phyloP scores from a whole-genome alignment of 2,888 invertebrate species.

The Xylota segnis region DNA sequence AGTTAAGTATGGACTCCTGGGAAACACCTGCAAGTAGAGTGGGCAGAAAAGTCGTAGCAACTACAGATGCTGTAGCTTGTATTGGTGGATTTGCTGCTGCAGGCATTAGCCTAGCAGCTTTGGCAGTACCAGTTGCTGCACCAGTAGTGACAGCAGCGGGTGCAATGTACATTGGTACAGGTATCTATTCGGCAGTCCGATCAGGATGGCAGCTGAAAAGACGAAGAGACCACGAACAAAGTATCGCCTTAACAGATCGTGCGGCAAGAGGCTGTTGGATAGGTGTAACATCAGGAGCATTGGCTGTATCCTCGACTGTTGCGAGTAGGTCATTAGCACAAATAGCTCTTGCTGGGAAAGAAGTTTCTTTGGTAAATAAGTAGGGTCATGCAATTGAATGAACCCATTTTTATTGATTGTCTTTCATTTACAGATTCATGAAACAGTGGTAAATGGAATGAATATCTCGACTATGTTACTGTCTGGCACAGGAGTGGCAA shows the following conservation, averaged over 20 bases:
- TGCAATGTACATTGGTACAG: conserved; percentile 78
- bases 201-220: conserved; percentile 79
- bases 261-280: conserved; percentile 81
- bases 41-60: conserved; percentile 62
- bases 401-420: not conserved
- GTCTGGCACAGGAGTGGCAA: conserved; percentile 81
- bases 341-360: conserved; percentile 79
- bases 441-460: conserved; percentile 80
- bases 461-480: conserved; percentile 81
- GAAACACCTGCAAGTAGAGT: conserved; percentile 79
- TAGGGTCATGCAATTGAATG: not conserved
- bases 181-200: conserved; percentile 79
- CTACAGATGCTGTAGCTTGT: conserved; percentile 78
- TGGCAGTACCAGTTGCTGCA: conserved; percentile 78
- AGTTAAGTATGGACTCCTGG: conserved; percentile 78
- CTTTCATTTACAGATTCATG: conserved; percentile 71
- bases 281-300: conserved; percentile 79
- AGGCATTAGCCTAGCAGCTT: conserved; percentile 77
- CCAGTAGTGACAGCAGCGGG: conserved; percentile 79
- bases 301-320: conserved; percentile 80
- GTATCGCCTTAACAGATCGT: conserved; percentile 79
- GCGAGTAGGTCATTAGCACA: conserved; percentile 79
- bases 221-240: conserved; percentile 81
- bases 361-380: conserved; percentile 79
- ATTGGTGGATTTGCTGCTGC: conserved; percentile 79